Base-by-base conservation (phyloP, 2,888 invertebrate species). In the Apamea crenata region DNA sequence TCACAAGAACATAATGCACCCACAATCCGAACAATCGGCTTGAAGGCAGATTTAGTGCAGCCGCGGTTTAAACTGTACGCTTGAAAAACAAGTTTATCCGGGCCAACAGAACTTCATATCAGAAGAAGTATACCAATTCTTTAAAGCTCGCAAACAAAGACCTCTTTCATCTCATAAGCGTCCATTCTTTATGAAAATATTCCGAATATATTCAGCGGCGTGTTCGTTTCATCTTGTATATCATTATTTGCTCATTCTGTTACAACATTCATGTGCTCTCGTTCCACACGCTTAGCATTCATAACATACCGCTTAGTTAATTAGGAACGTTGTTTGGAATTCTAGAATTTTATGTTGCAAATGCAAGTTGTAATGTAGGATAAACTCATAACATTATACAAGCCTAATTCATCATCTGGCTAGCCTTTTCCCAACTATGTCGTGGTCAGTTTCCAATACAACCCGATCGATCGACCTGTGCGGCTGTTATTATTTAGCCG, bases 91-190 rank as follows among this genome's bases (percentile, higher is more conserved):
- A 36, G 5, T 77, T 53, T 53, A 78, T 65, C n/a, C 4, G 12
- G n/a, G 32, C 16, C 65, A 44, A 12, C 66, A 44, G 29, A 70
- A 10, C 1, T 29, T n/a, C 21, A 40, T 71, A 61, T 47, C 16
- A 16, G n/a, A 21, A 65, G 53, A 29, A 65, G 18, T 36, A 66
- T 40, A 25, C 14, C 29, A 25, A 36, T 25, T 36, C 36, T 36
- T n/a, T 18, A 67, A 77, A 80, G 12, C 67, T 76, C 12, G 10
- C 66, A 67, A 59, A 53, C 67, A 61, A 29, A 59, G 40, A 47
- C 47, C 68, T 77, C 63, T 81, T 83, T 77, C 78, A 77, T 83
- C 61, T 77, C 77, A n/a, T 56, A 76, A 68, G 83, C 50, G 18
- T 53, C 32, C 50, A 36, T 67, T 76, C 53, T 77, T 77, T 53